Evolutionary conservation across 2,797 vertebrate genomes (phyloP).

Genomic region (Pantherophis vulpinus): DNA sequence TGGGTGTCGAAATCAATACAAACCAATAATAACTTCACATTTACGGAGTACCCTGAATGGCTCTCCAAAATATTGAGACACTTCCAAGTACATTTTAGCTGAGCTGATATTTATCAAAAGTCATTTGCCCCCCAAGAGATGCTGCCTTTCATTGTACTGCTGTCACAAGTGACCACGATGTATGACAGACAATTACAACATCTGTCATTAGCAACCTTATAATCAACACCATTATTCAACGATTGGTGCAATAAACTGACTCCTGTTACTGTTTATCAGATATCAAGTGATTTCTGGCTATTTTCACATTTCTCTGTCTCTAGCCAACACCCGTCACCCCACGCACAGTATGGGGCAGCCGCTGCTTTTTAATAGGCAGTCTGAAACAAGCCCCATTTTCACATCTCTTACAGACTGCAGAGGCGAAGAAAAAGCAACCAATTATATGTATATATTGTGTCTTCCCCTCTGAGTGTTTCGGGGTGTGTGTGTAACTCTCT

Average conservation of each 20-base stretch:
- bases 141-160: constrained; percentile 86
- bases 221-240: constrained; percentile 95
- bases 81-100: constrained; percentile 85
- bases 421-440: constrained; percentile 82
- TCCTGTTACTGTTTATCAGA: constrained; percentile 91
- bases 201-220: constrained; percentile 92
- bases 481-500: constrained; percentile 70
- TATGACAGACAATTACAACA: constrained; percentile 92
- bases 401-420: constrained; percentile 74
- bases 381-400: constrained; percentile 78
- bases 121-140: constrained; percentile 90
- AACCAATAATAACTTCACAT: constrained; percentile 89
- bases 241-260: constrained; percentile 91
- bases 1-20: constrained; percentile 83
- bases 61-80: constrained; percentile 90
- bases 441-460: constrained; percentile 82
- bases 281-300: constrained; percentile 84
- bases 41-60: constrained; percentile 85
- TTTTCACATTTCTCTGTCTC: constrained; percentile 74
- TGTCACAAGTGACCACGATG: constrained; percentile 88
- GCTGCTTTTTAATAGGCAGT: constrained; percentile 84
- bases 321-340: constrained; percentile 47
- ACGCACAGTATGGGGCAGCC: constrained; percentile 85
- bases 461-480: constrained; percentile 72
- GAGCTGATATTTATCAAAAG: constrained; percentile 91